Conservation (phyloP, 2,888 invertebrate species). For the Melinaea marsaeus region DNA sequence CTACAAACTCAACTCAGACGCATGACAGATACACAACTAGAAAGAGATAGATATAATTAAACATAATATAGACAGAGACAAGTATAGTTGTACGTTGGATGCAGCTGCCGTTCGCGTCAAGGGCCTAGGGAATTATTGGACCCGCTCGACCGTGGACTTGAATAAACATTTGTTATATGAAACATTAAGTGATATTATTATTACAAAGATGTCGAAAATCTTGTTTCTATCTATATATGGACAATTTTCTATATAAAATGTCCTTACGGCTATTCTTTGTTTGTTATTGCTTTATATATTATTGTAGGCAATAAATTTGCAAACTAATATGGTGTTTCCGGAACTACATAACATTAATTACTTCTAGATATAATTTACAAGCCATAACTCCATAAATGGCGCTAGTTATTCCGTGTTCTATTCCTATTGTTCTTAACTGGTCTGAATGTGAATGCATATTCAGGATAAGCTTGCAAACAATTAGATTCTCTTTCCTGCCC, state of each 20-base stretch:
- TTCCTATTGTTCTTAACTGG: conserved; percentile 23
- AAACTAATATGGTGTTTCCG: conserved; percentile 27
- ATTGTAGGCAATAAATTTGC: neutral
- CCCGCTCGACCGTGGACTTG: conserved; percentile 61
- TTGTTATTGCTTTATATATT: neutral
- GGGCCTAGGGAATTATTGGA: conserved; percentile 59
- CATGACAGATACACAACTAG: conserved; percentile 58
- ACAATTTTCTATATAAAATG: neutral
- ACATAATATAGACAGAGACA: conserved; percentile 50
- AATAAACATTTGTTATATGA: conserved; percentile 44
- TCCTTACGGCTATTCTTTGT: conserved; percentile 10
- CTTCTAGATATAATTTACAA: conserved; percentile 27
- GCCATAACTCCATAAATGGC: conserved; percentile 31
- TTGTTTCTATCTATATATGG: neutral
- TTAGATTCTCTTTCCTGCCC: conserved; percentile 32
- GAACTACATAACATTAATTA: conserved; percentile 30
- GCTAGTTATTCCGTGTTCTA: conserved; percentile 22
- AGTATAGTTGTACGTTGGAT: conserved; percentile 60
- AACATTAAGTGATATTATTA: conserved; percentile 31
- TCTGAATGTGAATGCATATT: conserved; percentile 21
- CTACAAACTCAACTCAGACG: conserved; percentile 49
- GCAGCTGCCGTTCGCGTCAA: conserved; percentile 74
- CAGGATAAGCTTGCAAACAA: conserved; percentile 30
- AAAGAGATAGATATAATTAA: conserved; percentile 43
- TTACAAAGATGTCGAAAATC: conserved; percentile 8